Evolutionary conservation across 35 echinoderm and acorn worm species (phyloP).

Genomic region (Heliocidaris tuberculata): DNA sequence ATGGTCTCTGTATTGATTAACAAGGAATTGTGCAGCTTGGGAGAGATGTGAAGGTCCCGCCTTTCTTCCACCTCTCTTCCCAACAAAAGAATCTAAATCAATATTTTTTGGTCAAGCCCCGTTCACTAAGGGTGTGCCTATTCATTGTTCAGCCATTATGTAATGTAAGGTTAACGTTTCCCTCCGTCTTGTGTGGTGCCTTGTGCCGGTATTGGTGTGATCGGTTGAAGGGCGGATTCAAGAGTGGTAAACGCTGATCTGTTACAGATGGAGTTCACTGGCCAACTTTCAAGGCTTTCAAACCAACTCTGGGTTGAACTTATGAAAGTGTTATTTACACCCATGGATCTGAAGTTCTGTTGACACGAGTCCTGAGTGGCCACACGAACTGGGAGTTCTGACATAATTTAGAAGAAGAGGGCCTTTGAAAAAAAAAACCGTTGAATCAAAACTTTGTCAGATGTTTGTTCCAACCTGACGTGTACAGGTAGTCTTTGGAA

Average conservation of each 20-base stretch:
- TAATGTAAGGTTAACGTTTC: background rate
- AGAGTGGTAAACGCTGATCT: background rate
- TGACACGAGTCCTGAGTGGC: background rate
- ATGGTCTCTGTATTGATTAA: background rate
- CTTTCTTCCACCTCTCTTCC: background rate
- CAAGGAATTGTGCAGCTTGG: background rate
- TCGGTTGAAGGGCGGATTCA: background rate
- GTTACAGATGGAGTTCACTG: background rate
- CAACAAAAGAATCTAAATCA: background rate
- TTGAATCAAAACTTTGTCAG: background rate
- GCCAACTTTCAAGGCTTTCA: background rate
- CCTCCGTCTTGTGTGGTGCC: background rate
- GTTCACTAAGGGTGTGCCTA: background rate
- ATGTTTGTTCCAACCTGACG: background rate
- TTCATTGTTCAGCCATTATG: background rate
- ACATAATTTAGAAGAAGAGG: background rate
- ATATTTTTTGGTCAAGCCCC: background rate
- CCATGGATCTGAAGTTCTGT: background rate
- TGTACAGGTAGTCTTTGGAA: background rate
- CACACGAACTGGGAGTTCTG: background rate
- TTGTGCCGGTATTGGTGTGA: background rate
- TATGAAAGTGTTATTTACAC: background rate
- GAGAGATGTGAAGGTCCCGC: background rate
- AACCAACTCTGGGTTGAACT: background rate
- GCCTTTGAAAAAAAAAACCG: background rate